A percentile compares a stretch with the other conserved stretches of the same genome.
These are phyloP conservation scores for Protomyctophum bolini DNA, from an alignment of 2,113 vertebrate species.

Conservation along the genomic window DNA sequence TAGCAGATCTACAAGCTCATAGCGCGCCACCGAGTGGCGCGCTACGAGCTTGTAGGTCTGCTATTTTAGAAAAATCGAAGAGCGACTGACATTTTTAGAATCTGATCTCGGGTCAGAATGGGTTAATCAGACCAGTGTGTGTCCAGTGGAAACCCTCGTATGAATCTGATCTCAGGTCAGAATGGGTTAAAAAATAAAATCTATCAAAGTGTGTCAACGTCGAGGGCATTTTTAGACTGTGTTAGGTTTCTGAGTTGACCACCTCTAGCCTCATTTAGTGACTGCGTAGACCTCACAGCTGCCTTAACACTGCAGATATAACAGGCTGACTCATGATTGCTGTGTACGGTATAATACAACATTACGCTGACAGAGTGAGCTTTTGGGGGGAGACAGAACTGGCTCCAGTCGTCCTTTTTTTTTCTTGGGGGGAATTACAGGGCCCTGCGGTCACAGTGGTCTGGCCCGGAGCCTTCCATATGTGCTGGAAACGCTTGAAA, in stretches of 20 bases:
- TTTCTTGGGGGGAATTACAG: not conserved
- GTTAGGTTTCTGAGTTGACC: not conserved
- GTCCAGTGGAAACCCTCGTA: no score
- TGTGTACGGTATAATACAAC: slow-evolving; percentile 11
- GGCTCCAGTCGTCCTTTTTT: slow-evolving; percentile 45
- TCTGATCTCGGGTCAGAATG: no score
- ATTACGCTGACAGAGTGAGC: slow-evolving; percentile 22
- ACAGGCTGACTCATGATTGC: not conserved
- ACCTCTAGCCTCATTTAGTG: not conserved
- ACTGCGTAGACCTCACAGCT: not conserved
- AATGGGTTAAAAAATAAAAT: no score
- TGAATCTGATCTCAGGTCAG: no score
- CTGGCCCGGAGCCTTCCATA: slow-evolving; percentile 17
- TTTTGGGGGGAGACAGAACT: slow-evolving; percentile 22
- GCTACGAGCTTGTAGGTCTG: no score
- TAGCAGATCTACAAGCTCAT: no score
- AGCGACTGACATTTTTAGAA: no score
- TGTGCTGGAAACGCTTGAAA: slow-evolving; percentile 8
- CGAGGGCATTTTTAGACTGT: no score
- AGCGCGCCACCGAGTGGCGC: no score
- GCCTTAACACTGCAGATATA: not conserved
- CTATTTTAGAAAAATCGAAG: no score
- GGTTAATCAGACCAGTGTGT: no score
- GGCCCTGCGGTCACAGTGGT: slow-evolving; percentile 39
- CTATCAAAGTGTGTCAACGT: no score